Evolutionary conservation across 2,888 invertebrate genomes (phyloP), one percentile per base, ranked within the genome.

Genomic region (Tromatobia lineatoria): DNA sequence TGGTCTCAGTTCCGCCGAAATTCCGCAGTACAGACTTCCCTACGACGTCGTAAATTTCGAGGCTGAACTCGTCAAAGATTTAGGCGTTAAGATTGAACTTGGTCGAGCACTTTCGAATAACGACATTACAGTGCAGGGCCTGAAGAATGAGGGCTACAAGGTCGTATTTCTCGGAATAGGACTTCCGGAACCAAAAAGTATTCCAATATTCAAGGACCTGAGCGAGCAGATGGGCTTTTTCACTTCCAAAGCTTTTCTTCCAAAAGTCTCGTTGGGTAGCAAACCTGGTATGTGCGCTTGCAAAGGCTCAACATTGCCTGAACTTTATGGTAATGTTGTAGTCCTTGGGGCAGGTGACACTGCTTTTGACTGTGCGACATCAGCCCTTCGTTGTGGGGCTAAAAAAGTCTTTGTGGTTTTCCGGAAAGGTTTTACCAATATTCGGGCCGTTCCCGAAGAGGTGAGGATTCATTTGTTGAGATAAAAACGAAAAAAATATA

Each of bases 281-380:
- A 99, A 99, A 94, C 96, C 96, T 90, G 98, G 97, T 95, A 93
- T 91, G 90, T 99, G 99, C 92, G 95, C 95, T 1, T 94, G 96
- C 0, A 91, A 92, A 13, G 92, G 95, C 1, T 87, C 90, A 23
- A 70, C 10, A 11, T 94, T 99, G 57, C 99, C 99, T 0, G 94
- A 95, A 64, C 93, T 99, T 8, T 94, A 95, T 87, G 99, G 99
- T 0, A 97, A 96, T 88, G 97, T 97, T 0, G 96, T 99, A 80
- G 99, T 99, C 0, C 94, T 99, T 50, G 99, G 99, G 0, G 98
- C 99, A 0, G 99, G 99, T 0, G 99, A 99, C 93, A 99, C 99
- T 0, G 99, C 99, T 0, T 99, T 99, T 93, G 99, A 99, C 94
- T 99, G 99, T 93, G 99, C 99, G 0, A 99, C 99, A 0, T 99